Base-by-base conservation (phyloP, 2,888 invertebrate genomes). In the Chrysolina americana region DNA sequence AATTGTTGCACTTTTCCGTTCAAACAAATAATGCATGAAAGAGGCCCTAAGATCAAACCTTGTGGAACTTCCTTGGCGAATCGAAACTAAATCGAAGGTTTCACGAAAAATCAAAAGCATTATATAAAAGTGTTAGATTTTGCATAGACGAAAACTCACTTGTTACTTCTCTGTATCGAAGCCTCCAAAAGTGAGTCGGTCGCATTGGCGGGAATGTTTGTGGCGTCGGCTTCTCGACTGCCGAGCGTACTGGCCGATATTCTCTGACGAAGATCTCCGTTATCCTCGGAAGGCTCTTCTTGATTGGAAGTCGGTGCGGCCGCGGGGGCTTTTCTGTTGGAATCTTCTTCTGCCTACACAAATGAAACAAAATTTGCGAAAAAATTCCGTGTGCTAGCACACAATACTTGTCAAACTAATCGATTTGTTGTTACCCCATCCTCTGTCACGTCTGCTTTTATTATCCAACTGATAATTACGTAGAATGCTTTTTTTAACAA, bases 271-370 rank as follows among this genome's bases (percentile, higher is more conserved):
- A 77, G 71, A 56, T 77, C 77, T 48, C 64, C 44, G 28, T 75
- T 73, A 44, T 73, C 82, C 44, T 65, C 76, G 36, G 65, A 21
- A 63, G 81, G 83, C 78, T 76, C 8, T 85, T 53, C 82, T 53
- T 28, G n/a, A n/a, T n/a, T 82, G 70, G n/a, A n/a, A n/a, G 64
- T 83, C 85, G 28, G 28, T n/a, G 71, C 72, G 15, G 10, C 41
- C 41, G 73, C 56, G 9, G 69, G 62, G 76, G 84, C 83, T 65
- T 81, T 84, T 74, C 83, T 80, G 56, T 81, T 83, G 1, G 84
- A 81, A 65, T 88, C 87, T 76, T 88, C 88, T 79, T 88, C 88
- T 1, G 87, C 88, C 87, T 89, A 70, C 8, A 73, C 73, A 48
- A 70, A 74, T 71, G 64, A 62, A 13, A 62, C 23, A 28, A 21